Percentiles rank a stretch among this genome's conserved stretches.
Evolutionary conservation across 2,797 vertebrate species (phyloP).

Genomic region (Borostomias antarcticus): DNA sequence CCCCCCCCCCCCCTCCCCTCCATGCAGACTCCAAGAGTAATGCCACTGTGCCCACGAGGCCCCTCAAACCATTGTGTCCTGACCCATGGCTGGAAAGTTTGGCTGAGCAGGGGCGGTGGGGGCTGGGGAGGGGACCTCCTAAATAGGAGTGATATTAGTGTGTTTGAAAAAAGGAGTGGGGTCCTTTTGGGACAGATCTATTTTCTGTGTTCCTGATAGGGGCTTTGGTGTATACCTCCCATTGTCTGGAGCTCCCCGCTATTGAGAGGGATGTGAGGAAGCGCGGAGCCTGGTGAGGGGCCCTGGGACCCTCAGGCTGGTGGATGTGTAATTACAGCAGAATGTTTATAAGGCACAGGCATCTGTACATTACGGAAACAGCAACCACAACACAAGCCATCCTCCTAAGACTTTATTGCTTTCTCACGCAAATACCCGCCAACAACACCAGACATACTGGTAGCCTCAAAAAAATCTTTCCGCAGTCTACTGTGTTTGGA

Average conservation of each 20-base stretch:
- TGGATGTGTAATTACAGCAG: constrained; percentile 35
- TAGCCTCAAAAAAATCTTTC: no score
- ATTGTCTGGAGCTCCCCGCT: not conserved
- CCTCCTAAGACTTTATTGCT: constrained; percentile 2
- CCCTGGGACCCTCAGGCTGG: constrained; percentile 10
- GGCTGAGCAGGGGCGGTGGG: no score
- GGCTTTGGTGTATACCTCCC: constrained; percentile 4
- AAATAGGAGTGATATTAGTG: not conserved
- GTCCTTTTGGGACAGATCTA: constrained; percentile 9
- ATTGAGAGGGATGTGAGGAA: constrained; percentile 15
- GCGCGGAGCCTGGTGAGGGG: constrained; percentile 15
- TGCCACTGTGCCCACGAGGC: constrained; percentile 1
- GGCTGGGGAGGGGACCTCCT: not conserved
- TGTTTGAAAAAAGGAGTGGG: not conserved
- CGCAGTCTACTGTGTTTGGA: no score
- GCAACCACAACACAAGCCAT: constrained; percentile 9
- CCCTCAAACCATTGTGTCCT: constrained; percentile 22
- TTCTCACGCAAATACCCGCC: constrained; percentile 18
- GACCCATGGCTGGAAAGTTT: constrained; percentile 32
- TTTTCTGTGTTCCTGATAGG: constrained; percentile 22
- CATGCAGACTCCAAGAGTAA: constrained; percentile 20
- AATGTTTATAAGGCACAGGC: constrained; percentile 21
- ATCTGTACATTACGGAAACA: constrained; percentile 26
- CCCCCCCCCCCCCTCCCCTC: not conserved
- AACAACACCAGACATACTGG: not conserved